phyloP scores from a whole-genome alignment of 2,113 vertebrate genomes.

The Elanus axillaris region DNA sequence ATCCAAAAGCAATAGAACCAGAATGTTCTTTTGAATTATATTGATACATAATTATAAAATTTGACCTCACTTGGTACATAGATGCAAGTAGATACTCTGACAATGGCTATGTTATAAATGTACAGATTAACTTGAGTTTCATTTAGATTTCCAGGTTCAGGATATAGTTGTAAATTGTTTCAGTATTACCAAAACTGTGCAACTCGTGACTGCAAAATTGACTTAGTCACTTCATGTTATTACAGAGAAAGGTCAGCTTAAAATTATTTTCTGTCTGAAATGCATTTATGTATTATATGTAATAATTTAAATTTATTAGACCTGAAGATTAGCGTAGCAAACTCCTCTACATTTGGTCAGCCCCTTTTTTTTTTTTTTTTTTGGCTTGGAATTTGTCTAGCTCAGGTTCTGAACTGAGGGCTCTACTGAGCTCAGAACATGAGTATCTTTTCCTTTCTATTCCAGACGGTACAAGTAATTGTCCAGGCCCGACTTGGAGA shows the following conservation, averaged over 20 bases:
- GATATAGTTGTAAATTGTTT: background rate
- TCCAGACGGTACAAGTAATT: constrained; percentile 95
- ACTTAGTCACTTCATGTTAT: background rate
- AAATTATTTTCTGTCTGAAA: background rate
- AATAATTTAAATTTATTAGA: background rate
- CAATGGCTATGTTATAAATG: background rate
- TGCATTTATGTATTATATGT: background rate
- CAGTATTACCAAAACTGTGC: background rate
- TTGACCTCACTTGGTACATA: background rate
- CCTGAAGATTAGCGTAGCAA: background rate
- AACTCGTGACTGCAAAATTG: background rate
- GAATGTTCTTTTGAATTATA: background rate
- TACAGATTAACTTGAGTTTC: background rate
- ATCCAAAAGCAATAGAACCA: background rate
- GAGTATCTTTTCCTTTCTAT: background rate
- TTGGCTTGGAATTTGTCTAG: background rate
- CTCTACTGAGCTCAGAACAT: background rate
- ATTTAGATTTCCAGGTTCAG: background rate
- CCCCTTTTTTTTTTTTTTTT: background rate
- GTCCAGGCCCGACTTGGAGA: constrained; percentile 97
- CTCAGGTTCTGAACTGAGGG: background rate
- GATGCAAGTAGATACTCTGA: background rate
- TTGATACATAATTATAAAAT: background rate
- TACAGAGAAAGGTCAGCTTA: background rate
- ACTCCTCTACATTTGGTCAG: background rate